Percentiles rank a stretch among this genome's conserved stretches.
phyloP scores from a whole-genome alignment of 1,140 invertebrate genomes.

The Calycopis cecrops region DNA sequence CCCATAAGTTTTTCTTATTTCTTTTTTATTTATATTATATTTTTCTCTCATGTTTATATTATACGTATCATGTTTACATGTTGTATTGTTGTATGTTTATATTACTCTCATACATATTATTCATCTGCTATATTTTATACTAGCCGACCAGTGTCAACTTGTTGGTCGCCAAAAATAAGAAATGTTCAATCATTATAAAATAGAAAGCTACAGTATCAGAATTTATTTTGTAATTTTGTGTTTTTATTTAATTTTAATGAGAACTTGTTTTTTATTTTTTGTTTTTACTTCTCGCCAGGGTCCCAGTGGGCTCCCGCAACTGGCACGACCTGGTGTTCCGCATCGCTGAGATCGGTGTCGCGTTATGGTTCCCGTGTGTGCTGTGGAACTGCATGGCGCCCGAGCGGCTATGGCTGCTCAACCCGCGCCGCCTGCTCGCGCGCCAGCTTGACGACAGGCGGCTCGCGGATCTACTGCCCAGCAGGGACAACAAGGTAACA shows the following conservation, averaged over 20 bases:
- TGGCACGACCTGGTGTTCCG: conserved; percentile 94
- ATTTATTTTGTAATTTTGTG: too few species aligned
- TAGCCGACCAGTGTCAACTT: too few species aligned
- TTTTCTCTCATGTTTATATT: too few species aligned
- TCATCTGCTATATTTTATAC: too few species aligned
- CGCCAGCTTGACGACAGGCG: conserved; percentile 68
- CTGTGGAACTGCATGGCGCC: conserved; percentile 97
- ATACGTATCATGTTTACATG: too few species aligned
- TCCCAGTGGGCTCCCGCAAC: conserved; percentile 91
- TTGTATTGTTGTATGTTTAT: too few species aligned
- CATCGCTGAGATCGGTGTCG: conserved; percentile 94
- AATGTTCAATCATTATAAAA: too few species aligned
- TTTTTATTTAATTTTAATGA: background rate
- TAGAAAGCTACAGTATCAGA: too few species aligned
- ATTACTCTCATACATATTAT: too few species aligned
- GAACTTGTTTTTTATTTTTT: background rate
- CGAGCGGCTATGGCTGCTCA: conserved; percentile 95
- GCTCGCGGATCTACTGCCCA: conserved; percentile 33
- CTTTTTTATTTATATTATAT: too few species aligned
- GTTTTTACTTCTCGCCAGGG: conserved; percentile 71
- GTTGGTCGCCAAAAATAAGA: too few species aligned
- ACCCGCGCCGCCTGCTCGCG: conserved; percentile 90
- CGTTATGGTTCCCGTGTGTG: conserved; percentile 93
- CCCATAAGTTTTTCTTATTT: too few species aligned
- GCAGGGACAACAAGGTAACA: conserved; percentile 32